Evolutionary conservation across 2,888 invertebrate genomes (phyloP).

Genomic region (Bhutanitis thaidina): DNA sequence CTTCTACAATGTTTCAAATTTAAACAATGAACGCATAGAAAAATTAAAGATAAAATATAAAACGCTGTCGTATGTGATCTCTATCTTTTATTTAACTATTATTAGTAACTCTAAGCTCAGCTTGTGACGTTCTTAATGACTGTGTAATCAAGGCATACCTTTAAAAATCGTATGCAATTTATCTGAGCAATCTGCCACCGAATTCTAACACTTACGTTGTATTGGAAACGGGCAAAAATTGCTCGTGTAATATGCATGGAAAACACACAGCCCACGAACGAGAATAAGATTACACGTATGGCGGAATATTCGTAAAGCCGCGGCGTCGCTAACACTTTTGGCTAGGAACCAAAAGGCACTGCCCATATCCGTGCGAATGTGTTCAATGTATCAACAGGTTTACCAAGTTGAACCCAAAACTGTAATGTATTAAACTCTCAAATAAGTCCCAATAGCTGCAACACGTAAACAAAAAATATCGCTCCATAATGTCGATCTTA

Average conservation of each 20-base stretch:
- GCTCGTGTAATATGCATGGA: not conserved
- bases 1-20: too few species aligned
- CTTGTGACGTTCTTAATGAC: not conserved
- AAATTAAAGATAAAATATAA: not conserved
- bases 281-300: conserved; percentile 1
- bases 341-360: conserved; percentile 8
- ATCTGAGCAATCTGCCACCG: not conserved
- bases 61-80: not conserved
- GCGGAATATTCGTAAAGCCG: not conserved
- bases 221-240: not conserved
- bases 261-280: not conserved
- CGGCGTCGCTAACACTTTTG: conserved; percentile 3
- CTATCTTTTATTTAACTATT: conserved; percentile 3
- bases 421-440: not conserved
- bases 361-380: not conserved
- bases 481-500: too few species aligned
- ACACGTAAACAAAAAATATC: too few species aligned
- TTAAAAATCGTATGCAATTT: not conserved
- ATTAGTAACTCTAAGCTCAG: not conserved
- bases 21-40: too few species aligned
- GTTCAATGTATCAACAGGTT: conserved; percentile 14
- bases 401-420: not conserved
- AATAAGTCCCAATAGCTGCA: too few species aligned
- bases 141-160: not conserved
- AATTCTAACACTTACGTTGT: not conserved